Conservation (phyloP, 2,113 vertebrate genomes). For the Amblyornis subalaris region DNA sequence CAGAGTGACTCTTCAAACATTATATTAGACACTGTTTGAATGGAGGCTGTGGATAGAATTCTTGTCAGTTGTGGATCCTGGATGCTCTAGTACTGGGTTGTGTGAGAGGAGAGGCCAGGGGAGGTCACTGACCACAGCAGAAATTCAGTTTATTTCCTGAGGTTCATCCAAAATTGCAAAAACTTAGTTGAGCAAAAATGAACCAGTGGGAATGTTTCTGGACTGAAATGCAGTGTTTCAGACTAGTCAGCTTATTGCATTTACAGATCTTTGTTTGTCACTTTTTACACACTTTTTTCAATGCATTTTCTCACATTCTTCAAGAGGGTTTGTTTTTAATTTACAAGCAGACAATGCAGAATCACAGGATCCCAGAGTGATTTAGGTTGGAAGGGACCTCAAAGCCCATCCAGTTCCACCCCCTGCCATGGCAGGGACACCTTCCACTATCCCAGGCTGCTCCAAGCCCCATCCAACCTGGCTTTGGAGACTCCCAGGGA, state of each 20-base stretch:
- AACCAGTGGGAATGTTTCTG: not conserved
- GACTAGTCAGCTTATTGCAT: not conserved
- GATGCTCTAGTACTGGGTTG: not conserved
- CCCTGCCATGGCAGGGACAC: not conserved
- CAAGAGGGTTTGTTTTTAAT: not conserved
- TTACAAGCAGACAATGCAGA: not conserved
- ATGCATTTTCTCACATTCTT: not conserved
- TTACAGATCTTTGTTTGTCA: not conserved
- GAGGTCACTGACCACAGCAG: not conserved
- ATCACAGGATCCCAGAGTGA: not conserved
- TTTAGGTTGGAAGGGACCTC: not conserved
- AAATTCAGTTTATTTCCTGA: not conserved
- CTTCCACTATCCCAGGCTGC: fast-evolving
- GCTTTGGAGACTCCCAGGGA: not conserved
- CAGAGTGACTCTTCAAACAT: not conserved
- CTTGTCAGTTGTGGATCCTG: not conserved
- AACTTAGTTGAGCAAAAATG: not conserved
- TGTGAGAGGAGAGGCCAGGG: not conserved
- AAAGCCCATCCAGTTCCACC: fast-evolving
- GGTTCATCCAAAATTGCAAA: not conserved
- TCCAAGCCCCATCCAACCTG: fast-evolving
- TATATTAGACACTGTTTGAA: fast-evolving
- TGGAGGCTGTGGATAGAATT: not conserved
- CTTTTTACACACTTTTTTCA: not conserved
- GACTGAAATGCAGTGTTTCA: not conserved